Conservation (phyloP, 2,797 vertebrate species). For the Ctenochaetus hawaiiensis region DNA sequence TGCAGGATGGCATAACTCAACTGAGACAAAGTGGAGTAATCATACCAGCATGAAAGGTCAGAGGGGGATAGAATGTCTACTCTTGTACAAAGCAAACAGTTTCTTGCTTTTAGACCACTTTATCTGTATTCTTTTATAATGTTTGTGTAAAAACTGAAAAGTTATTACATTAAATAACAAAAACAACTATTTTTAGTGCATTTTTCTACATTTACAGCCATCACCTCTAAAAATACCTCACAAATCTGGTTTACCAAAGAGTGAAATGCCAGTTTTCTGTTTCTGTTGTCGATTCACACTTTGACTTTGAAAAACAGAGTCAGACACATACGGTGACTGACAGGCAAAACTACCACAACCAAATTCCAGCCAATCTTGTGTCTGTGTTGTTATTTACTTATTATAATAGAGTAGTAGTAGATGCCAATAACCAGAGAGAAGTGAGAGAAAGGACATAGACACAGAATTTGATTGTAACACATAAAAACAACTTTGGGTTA, state of each 20-base stretch:
- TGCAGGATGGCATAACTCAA: constrained; percentile 46
- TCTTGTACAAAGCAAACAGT: constrained; percentile 9
- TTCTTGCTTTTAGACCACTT: not conserved
- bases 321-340: not conserved
- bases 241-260: not conserved
- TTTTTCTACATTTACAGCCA: not conserved
- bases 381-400: constrained; percentile 6
- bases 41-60: constrained; percentile 33
- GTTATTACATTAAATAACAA: not conserved
- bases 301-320: constrained; percentile 9
- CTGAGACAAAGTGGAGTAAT: constrained; percentile 43
- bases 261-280: constrained; percentile 17
- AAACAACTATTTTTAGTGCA: not conserved
- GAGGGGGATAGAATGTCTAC: not conserved
- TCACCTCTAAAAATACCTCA: not conserved
- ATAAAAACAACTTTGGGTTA: not conserved
- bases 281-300: constrained; percentile 19
- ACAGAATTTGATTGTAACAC: not conserved
- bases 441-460: not conserved
- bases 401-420: not conserved
- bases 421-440: not conserved
- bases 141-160: not conserved
- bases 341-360: constrained; percentile 8
- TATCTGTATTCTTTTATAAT: not conserved
- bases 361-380: not conserved